phyloP scores from a whole-genome alignment of 2,888 invertebrate species.

The Patella pellucida region DNA sequence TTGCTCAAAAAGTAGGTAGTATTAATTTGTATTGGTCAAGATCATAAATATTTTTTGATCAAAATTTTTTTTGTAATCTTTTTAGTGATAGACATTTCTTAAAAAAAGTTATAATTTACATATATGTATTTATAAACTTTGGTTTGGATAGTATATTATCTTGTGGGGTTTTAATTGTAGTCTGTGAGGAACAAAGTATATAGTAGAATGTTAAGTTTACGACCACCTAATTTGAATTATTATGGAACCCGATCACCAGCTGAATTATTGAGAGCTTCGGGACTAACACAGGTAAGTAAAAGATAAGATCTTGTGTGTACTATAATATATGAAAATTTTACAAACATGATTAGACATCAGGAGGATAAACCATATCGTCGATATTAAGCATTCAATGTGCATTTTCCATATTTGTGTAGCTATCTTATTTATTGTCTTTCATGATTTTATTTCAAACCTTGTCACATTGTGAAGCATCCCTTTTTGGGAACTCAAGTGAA shows the following conservation, averaged over 20 bases:
- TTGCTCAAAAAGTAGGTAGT: slow-evolving; percentile 75
- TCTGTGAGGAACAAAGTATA: slow-evolving; percentile 76
- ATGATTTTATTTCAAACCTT: too few species aligned
- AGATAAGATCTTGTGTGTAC: too few species aligned
- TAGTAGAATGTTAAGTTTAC: slow-evolving; percentile 76
- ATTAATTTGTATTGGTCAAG: too few species aligned
- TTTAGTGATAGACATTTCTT: not conserved
- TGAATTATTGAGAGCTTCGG: slow-evolving; percentile 76
- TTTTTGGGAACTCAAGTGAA: not conserved
- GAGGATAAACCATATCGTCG: too few species aligned
- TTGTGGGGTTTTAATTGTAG: slow-evolving; percentile 26
- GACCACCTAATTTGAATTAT: slow-evolving; percentile 77
- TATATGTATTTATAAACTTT: not conserved
- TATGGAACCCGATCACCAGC: slow-evolving; percentile 77
- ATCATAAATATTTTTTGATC: too few species aligned
- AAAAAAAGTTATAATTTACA: not conserved
- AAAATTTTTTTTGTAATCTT: too few species aligned
- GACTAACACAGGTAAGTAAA: slow-evolving; percentile 73
- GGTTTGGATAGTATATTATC: not conserved
- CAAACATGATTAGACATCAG: too few species aligned
- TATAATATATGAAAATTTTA: too few species aligned
- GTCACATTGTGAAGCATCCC: too few species aligned
- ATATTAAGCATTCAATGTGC: too few species aligned
- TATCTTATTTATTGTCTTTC: too few species aligned
- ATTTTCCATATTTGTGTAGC: too few species aligned